These are phyloP conservation scores for Drosophila demipolita DNA, from an alignment of 2,888 invertebrate species.

Conservation along the genomic window DNA sequence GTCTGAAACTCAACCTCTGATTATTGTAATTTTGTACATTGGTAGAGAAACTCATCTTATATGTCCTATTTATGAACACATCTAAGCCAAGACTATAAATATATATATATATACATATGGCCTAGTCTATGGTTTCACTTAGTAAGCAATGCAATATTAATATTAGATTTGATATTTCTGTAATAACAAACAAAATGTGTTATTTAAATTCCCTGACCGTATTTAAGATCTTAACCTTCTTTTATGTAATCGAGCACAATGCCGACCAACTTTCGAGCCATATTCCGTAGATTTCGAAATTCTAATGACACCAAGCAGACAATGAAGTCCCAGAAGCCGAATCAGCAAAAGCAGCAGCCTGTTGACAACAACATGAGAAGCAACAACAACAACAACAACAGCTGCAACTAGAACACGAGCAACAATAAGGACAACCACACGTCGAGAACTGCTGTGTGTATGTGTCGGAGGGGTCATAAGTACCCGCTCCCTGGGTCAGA, in stretches of 20 bases:
- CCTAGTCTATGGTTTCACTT: not conserved
- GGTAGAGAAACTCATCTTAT: not conserved
- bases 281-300: constrained; percentile 56
- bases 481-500: constrained; percentile 33
- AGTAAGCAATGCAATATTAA: not conserved
- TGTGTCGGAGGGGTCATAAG: constrained; percentile 42
- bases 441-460: constrained; percentile 52
- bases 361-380: constrained; percentile 57
- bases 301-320: constrained; percentile 58
- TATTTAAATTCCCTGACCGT: constrained; percentile 16
- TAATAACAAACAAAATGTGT: not conserved
- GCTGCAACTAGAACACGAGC: constrained; percentile 47
- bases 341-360: constrained; percentile 63
- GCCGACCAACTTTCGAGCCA: constrained; percentile 43
- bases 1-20: not conserved
- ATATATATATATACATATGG: not conserved
- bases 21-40: not conserved
- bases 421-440: constrained; percentile 66
- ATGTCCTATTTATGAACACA: not conserved
- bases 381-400: constrained; percentile 37
- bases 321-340: constrained; percentile 70
- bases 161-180: not conserved
- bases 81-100: not conserved
- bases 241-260: constrained; percentile 34
- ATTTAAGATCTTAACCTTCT: constrained; percentile 2